These are phyloP conservation scores for Sclerurus mexicanus DNA, from an alignment of 2,113 vertebrate genomes.

Conservation along the genomic window DNA sequence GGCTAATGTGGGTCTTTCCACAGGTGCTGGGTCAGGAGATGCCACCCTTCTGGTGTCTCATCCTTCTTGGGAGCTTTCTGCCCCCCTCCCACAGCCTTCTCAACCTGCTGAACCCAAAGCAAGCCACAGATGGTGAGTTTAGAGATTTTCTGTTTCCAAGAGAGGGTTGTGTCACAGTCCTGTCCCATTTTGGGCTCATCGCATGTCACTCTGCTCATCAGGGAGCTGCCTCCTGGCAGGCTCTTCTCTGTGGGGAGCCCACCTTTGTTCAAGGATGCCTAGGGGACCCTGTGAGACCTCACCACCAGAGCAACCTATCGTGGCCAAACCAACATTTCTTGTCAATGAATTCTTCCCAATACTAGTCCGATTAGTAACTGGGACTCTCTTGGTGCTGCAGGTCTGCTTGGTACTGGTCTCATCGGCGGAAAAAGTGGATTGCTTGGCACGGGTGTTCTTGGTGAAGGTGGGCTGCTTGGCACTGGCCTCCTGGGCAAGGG, in stretches of 20 bases:
- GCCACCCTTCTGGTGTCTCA: neutral
- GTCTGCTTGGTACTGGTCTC: neutral
- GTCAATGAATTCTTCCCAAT: neutral
- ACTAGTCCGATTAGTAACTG: neutral
- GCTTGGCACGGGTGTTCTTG: neutral
- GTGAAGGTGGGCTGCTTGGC: neutral
- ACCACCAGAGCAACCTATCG: fast-evolving
- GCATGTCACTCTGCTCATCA: neutral
- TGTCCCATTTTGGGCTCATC: fast-evolving
- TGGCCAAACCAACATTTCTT: neutral
- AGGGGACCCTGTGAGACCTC: neutral
- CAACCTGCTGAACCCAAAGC: neutral
- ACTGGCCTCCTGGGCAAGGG: neutral
- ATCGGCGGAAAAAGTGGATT: fast-evolving
- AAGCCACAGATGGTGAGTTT: neutral
- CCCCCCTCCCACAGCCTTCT: neutral
- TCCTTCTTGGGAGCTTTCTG: conserved; percentile 4
- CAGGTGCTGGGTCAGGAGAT: neutral
- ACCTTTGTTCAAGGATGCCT: neutral
- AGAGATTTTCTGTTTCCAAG: neutral
- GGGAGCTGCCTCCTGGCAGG: neutral
- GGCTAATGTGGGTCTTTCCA: neutral
- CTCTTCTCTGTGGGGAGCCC: neutral
- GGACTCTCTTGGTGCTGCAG: neutral
- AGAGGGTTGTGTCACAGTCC: fast-evolving